Percentiles rank a stretch among this genome's conserved stretches.
Evolutionary conservation across 2,888 invertebrate genomes (phyloP).

Genomic region (Drosophila infuscata): DNA sequence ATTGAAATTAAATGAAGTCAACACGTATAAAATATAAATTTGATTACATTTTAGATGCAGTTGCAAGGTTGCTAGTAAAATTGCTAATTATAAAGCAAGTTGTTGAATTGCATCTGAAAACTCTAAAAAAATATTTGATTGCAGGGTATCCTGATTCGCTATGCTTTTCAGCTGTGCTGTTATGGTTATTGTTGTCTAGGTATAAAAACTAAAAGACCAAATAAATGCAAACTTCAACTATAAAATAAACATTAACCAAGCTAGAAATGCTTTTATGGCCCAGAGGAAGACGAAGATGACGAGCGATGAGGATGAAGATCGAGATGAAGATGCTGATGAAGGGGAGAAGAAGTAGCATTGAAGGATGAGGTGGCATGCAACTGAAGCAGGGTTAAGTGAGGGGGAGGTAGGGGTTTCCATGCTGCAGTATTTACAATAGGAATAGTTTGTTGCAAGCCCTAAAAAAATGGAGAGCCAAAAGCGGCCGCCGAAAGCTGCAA

Average conservation of each 20-base stretch:
- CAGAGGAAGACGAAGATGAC: constrained; percentile 51
- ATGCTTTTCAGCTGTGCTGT: constrained; percentile 20
- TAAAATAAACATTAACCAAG: constrained; percentile 83
- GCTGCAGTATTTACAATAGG: constrained; percentile 50
- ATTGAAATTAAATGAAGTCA: constrained; percentile 37
- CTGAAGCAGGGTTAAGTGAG: not conserved
- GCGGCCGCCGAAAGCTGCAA: constrained; percentile 35
- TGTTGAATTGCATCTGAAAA: too few relatives aligned
- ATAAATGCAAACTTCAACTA: constrained; percentile 83
- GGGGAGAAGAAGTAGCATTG: constrained; percentile 9
- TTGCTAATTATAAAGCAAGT: not conserved
- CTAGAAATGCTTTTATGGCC: constrained; percentile 81
- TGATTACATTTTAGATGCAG: not conserved
- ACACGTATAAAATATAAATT: not conserved
- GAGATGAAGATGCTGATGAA: constrained; percentile 28
- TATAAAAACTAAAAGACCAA: constrained; percentile 81
- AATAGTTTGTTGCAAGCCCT: constrained; percentile 62
- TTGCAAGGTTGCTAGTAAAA: not conserved
- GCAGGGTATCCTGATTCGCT: not conserved
- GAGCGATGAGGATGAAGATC: constrained; percentile 1
- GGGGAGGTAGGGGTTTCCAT: constrained; percentile 7
- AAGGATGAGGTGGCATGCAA: constrained; percentile 7
- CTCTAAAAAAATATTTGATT: not conserved
- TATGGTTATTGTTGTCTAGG: constrained; percentile 31
- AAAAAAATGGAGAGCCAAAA: constrained; percentile 33